Evolutionary conservation across 2,888 invertebrate genomes (phyloP), one percentile per base, ranked within the genome.

Genomic region (Athrips mouffetella): DNA sequence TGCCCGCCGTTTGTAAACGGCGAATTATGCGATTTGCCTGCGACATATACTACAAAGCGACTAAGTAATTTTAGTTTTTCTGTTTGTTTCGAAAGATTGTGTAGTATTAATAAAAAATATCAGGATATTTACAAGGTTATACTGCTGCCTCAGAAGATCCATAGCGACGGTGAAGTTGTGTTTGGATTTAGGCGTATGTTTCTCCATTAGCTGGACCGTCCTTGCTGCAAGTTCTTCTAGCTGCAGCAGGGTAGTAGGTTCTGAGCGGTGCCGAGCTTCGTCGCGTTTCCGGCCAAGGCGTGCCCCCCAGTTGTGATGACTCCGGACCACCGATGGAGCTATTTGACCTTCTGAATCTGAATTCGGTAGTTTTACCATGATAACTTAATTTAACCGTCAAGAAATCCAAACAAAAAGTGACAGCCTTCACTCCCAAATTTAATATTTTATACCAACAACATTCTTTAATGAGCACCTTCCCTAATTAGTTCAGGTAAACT

Each of bases 361-460:
- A n/a, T n/a, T n/a, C n/a, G 64, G 54, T 40, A 76, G 50, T 0
- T 76, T 76, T 49, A 79, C 78, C 78, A 79, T 78, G n/a, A n/a
- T n/a, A n/a, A n/a, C n/a, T n/a, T n/a, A n/a, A n/a, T n/a, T n/a
- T n/a, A n/a, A n/a, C n/a, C 40, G 5, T 8, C 5, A 13, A 10
- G n/a, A 23, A 23, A 15, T 40, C 21, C 21, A 40, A 23, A 40
- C 20, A n/a, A 1, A 21, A 13, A 21, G 5, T 40, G 25, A 5
- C n/a, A n/a, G 11, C 4, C 11, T 30, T 25, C 15, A 21, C 13
- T 15, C 8, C 10, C 6, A 4, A 20, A 13, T 25, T 6, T 15
- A 6, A 40, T 8, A 23, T 20, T 23, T 40, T 40, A 40, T 40
- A 40, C 13, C 13, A 40, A 40, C 21, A 2, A 11, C 3, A 13